phyloP scores from a whole-genome alignment of 2,113 vertebrate species.

The Zosterops hypoxanthus region DNA sequence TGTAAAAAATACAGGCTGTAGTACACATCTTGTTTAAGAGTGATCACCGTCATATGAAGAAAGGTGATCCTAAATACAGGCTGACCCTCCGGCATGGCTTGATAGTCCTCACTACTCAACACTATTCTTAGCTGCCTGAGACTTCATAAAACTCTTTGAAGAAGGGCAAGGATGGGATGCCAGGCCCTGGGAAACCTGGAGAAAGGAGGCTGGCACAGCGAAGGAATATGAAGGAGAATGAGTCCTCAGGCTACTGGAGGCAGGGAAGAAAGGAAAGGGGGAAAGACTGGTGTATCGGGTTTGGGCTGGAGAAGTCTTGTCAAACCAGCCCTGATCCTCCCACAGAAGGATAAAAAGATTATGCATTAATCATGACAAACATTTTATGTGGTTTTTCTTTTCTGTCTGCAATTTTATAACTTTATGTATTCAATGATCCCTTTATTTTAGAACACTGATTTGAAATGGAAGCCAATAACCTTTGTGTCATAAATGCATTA shows the following conservation, averaged over 20 bases:
- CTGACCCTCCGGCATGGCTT: background rate
- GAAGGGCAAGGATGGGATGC: background rate
- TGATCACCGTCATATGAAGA: background rate
- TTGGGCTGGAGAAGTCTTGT: background rate
- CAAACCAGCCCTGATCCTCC: background rate
- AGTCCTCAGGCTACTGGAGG: background rate
- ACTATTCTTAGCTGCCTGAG: background rate
- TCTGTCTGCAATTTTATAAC: background rate
- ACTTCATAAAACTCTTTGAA: background rate
- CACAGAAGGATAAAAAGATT: background rate
- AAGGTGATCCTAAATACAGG: background rate
- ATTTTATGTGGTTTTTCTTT: background rate
- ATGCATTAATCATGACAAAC: background rate
- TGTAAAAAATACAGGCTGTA: background rate
- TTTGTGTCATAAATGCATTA: background rate
- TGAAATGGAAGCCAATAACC: background rate
- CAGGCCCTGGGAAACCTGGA: background rate
- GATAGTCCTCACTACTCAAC: background rate
- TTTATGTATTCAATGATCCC: background rate
- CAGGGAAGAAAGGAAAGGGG: background rate
- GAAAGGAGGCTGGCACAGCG: background rate
- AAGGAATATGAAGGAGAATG: background rate
- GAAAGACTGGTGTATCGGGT: background rate
- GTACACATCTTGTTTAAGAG: accelerated
- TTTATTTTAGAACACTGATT: background rate